Base-by-base conservation (phyloP, 2,113 vertebrate genomes). In the Callionymus lyra region DNA sequence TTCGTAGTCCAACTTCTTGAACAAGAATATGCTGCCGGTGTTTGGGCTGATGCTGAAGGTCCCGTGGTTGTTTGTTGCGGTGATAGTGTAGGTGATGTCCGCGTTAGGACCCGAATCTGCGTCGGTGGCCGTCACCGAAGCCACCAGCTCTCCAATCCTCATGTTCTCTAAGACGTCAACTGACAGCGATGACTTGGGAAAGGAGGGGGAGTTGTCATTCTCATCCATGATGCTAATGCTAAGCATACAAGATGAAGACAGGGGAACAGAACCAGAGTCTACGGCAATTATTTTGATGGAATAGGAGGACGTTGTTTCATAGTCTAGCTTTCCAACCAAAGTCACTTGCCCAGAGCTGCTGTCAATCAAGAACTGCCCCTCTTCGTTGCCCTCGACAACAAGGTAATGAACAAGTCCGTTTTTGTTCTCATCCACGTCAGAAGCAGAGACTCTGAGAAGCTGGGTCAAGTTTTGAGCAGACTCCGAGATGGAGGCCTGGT, bases 31-130 rank as follows among this genome's bases (percentile, higher is more conserved):
- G 65, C 93, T 97, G 43, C 94, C 95, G 0, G 95, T 98, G 80
- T 91, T 95, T 21, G 93, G 87, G 76, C 94, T 97, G 39, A 99
- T 91, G 77, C 91, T 94, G 45, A 99, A 99, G 0, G 93, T 95
- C 13, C 93, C 94, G 0, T 97, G 95, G 63, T 94, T 93, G 81
- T 94, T 92, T 2, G 88, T 90, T 33, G 92, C 91, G 0, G 89
- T 89, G 44, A 99, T 93, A 65, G 86, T 93, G 33, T 97, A 99
- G 0, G 86, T 91, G 19, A 97, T 87, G 15, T 98, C 95, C 8
- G 94, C 93, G 1, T 98, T 99, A 52, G 86, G 90, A 16, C 92
- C 94, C 0, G 90, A 91, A 59, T 99, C 94, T 0, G 89, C 88
- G 44, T 99, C 95, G 0, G 91, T 91, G 10, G 94, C 94, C 1